Percentiles rank a stretch among this genome's conserved stretches.
These are phyloP conservation scores for Passerina amoena DNA, from an alignment of 2,113 vertebrate genomes.

Conservation along the genomic window DNA sequence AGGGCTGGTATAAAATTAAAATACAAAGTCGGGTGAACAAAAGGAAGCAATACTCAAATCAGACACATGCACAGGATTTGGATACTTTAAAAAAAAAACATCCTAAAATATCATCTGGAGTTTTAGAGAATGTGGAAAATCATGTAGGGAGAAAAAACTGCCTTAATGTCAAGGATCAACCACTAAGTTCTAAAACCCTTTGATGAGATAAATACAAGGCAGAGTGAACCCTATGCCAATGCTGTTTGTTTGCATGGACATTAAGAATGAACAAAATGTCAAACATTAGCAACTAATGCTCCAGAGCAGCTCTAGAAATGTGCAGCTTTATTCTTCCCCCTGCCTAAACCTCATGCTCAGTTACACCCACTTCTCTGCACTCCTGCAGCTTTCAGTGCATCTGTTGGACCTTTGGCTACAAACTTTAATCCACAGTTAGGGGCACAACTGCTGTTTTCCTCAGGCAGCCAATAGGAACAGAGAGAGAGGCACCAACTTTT, in stretches of 20 bases:
- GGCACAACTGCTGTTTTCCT: neutral
- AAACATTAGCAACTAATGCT: neutral
- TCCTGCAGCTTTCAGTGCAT: accelerated
- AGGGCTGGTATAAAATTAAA: neutral
- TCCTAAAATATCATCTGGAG: neutral
- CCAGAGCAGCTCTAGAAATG: neutral
- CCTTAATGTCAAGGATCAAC: neutral
- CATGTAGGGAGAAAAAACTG: neutral
- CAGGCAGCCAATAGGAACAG: neutral
- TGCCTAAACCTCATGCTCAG: neutral
- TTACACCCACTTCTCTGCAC: neutral
- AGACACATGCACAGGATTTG: neutral
- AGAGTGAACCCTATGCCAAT: neutral
- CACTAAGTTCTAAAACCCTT: neutral
- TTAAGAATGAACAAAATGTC: neutral
- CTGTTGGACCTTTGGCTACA: neutral
- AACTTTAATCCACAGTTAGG: neutral
- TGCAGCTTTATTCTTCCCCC: neutral
- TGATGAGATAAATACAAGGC: neutral
- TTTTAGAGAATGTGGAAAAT: neutral
- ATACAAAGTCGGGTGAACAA: neutral
- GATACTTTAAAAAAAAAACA: neutral
- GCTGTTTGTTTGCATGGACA: neutral
- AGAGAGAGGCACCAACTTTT: neutral
- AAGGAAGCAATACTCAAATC: neutral